Evolutionary conservation across 2,113 vertebrate genomes (phyloP).

Genomic region (Naja naja): DNA sequence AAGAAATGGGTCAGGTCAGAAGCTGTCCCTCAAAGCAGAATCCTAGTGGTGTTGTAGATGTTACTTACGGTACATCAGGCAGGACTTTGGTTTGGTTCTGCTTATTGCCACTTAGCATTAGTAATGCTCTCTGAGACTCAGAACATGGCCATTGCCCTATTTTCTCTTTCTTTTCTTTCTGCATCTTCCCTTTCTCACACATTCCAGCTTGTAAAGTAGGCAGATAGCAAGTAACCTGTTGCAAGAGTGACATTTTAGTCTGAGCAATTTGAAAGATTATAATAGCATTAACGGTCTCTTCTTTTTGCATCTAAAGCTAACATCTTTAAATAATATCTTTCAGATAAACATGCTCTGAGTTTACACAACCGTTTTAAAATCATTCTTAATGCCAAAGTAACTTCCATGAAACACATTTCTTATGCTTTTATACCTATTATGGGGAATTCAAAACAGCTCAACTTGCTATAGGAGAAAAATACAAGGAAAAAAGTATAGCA

Average conservation of each 20-base stretch:
- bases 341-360: background rate
- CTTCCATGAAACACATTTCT: background rate
- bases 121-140: conserved; percentile 69
- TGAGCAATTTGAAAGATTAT: conserved; percentile 1
- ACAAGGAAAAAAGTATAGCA: background rate
- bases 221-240: conserved; percentile 86
- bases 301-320: background rate
- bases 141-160: conserved; percentile 60
- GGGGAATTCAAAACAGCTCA: background rate
- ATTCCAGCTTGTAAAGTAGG: conserved; percentile 74
- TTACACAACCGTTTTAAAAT: background rate
- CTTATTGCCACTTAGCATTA: conserved; percentile 73
- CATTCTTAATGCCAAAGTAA: background rate
- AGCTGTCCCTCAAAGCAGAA: conserved; percentile 66
- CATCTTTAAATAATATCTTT: background rate
- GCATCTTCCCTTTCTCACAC: conserved; percentile 44
- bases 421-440: background rate
- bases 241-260: conserved; percentile 51
- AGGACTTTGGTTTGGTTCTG: conserved; percentile 69
- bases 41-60: conserved; percentile 61
- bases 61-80: conserved; percentile 80
- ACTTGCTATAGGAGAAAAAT: background rate
- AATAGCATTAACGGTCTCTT: conserved; percentile 13
- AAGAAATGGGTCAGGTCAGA: conserved; percentile 67
- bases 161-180: conserved; percentile 47